Conservation (phyloP, 2,888 invertebrate genomes). For the Cenopis cana region DNA sequence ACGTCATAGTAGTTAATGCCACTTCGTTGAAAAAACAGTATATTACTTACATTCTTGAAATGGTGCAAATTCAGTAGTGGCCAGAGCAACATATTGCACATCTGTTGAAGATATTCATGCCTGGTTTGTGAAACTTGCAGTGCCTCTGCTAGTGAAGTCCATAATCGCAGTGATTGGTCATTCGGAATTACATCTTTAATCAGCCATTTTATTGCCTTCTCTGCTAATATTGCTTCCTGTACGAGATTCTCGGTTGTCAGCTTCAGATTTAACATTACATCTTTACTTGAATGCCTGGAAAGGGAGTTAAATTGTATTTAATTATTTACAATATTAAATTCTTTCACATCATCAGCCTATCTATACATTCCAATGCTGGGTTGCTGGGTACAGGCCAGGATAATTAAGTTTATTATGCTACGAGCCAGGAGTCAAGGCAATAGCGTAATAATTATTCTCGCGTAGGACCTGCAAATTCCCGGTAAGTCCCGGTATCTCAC, state of each 20-base stretch:
- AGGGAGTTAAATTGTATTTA: not conserved
- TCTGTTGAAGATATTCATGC: constrained; percentile 45
- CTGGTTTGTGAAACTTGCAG: constrained; percentile 49
- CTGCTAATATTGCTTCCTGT: constrained; percentile 47
- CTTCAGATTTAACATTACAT: constrained; percentile 54
- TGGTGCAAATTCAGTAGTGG: constrained; percentile 58
- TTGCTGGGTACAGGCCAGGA: no score
- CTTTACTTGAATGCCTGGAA: constrained; percentile 56
- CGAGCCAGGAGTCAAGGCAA: no score
- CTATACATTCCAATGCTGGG: no score
- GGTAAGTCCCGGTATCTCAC: no score
- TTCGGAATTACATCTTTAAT: constrained; percentile 53
- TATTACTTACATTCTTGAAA: constrained; percentile 60
- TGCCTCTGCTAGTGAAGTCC: constrained; percentile 64
- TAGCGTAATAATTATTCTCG: no score
- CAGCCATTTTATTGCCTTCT: constrained; percentile 48
- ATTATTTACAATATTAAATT: no score
- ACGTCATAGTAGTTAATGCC: no score
- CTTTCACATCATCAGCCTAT: no score
- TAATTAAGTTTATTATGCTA: no score
- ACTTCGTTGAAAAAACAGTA: constrained; percentile 12
- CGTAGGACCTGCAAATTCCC: no score
- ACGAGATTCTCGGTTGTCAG: constrained; percentile 55
- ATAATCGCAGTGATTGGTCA: constrained; percentile 58
- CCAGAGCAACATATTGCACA: constrained; percentile 61